phyloP scores from a whole-genome alignment of 1,140 invertebrate genomes.

The Eriosoma lanigerum region DNA sequence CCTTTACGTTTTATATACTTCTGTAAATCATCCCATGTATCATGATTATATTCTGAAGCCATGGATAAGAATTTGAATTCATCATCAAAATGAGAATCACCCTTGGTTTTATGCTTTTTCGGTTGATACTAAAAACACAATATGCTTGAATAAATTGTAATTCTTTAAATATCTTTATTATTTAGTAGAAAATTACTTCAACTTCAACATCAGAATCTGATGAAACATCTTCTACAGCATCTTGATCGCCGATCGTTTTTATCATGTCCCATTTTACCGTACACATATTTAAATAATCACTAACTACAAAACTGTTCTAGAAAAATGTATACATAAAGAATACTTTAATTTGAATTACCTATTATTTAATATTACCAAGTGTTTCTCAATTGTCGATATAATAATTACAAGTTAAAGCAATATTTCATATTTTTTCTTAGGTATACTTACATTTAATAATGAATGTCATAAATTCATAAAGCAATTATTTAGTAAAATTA shows the following conservation, averaged over 20 bases:
- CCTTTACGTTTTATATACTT: constrained; percentile 79
- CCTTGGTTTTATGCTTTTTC: constrained; percentile 71
- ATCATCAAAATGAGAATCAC: constrained; percentile 71
- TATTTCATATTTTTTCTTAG: too few species aligned
- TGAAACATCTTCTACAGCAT: constrained; percentile 74
- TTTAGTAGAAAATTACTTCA: constrained; percentile 63
- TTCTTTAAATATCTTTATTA: background rate
- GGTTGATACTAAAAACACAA: constrained; percentile 71
- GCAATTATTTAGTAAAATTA: too few species aligned
- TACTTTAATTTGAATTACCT: too few species aligned
- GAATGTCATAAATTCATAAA: too few species aligned
- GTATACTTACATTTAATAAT: too few species aligned
- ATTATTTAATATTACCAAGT: too few species aligned
- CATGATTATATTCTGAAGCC: constrained; percentile 74
- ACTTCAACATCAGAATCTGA: constrained; percentile 81
- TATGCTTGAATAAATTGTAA: too few species aligned
- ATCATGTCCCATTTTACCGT: constrained; percentile 60
- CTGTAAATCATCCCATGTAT: constrained; percentile 81
- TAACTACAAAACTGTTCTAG: background rate
- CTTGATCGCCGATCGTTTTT: constrained; percentile 76
- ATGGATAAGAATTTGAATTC: constrained; percentile 75
- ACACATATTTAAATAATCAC: background rate
- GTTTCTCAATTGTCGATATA: too few species aligned
- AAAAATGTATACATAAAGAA: too few species aligned
- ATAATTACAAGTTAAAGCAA: too few species aligned